Evolutionary conservation across 2,113 vertebrate genomes (phyloP).

Genomic region (Hyperopisus bebe): DNA sequence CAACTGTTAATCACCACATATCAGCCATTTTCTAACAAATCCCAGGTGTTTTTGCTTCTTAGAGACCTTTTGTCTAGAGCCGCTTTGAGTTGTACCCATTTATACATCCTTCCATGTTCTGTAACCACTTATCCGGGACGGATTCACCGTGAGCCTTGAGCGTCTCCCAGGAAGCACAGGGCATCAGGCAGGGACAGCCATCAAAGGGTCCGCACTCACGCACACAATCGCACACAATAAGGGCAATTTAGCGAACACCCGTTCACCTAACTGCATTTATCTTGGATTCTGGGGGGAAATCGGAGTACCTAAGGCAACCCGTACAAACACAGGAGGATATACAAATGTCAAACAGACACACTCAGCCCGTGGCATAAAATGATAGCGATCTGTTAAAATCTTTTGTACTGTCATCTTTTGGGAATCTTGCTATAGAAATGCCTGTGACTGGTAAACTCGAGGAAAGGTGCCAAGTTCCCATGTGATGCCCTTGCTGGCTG

Average conservation of each 20-base stretch:
- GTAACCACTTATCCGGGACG: background rate
- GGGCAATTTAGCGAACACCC: background rate
- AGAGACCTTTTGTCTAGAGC: background rate
- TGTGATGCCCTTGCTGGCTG: background rate
- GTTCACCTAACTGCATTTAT: background rate
- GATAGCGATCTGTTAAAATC: background rate
- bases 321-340: background rate
- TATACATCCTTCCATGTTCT: background rate
- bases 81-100: background rate
- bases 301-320: background rate
- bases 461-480: background rate
- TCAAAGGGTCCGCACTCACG: background rate
- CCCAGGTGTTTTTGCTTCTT: background rate
- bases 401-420: conserved; percentile 3
- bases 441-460: background rate
- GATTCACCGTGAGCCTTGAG: background rate
- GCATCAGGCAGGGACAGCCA: background rate
- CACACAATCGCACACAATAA: background rate
- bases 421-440: background rate
- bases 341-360: background rate
- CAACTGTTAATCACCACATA: background rate
- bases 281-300: background rate
- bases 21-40: background rate
- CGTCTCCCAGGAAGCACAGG: background rate
- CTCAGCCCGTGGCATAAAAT: background rate